phyloP scores from a whole-genome alignment of 2,113 vertebrate genomes.

The Coregonus clupeaformis region DNA sequence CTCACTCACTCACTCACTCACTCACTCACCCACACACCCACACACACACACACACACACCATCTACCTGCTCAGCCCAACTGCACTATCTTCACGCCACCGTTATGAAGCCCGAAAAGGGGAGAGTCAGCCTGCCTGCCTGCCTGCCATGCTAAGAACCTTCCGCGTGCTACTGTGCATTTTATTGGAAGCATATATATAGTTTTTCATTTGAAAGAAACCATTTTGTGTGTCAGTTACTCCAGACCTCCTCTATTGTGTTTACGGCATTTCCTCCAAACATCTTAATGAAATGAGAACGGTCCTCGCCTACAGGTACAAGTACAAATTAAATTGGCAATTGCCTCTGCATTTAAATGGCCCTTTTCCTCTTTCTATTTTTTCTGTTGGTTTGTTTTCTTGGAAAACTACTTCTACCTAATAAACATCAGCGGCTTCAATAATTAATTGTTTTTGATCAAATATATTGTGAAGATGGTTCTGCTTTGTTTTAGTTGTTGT shows the following conservation, averaged over 20 bases:
- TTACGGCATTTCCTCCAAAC: conserved; percentile 36
- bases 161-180: too few species aligned
- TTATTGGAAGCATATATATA: too few species aligned
- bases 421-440: neutral
- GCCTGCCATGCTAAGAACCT: too few species aligned
- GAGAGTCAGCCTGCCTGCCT: too few species aligned
- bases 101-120: too few species aligned
- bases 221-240: neutral
- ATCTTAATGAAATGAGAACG: conserved; percentile 78
- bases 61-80: conserved; percentile 12
- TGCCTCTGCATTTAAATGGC: conserved; percentile 39
- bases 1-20: conserved; percentile 72
- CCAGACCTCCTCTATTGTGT: conserved; percentile 32
- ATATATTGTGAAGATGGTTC: neutral
- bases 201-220: too few species aligned
- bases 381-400: neutral
- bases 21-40: too few species aligned
- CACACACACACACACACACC: too few species aligned
- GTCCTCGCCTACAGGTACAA: conserved; percentile 71
- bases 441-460: neutral
- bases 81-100: too few species aligned
- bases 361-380: neutral
- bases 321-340: conserved; percentile 82
- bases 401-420: neutral
- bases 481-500: neutral